Conservation (phyloP, 2,113 vertebrate genomes). For the Ctenomys sociabilis region DNA sequence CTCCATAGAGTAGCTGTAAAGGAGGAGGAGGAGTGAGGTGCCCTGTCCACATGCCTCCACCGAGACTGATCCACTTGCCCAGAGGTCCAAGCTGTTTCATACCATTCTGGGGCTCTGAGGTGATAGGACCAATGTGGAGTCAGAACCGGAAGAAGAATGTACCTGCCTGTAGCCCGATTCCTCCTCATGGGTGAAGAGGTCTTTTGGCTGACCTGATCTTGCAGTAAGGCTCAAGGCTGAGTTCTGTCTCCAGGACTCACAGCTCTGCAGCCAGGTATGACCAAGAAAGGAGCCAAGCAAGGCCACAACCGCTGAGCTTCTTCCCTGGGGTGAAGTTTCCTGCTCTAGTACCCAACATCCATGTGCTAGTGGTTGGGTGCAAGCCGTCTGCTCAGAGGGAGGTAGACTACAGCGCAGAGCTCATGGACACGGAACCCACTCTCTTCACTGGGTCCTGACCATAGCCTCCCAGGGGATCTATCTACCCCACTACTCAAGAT, state of each 20-base stretch:
- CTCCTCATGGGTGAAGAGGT: background rate
- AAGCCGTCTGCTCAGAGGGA: fast-evolving
- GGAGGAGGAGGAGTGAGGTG: background rate
- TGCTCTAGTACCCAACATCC: no score
- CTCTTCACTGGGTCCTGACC: background rate
- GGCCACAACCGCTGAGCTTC: fast-evolving
- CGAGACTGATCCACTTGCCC: no score
- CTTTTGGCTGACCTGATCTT: no score
- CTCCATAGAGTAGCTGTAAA: fast-evolving
- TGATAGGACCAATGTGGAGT: fast-evolving
- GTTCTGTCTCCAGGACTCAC: background rate
- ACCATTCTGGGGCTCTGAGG: no score
- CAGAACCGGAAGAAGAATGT: background rate
- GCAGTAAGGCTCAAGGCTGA: fast-evolving
- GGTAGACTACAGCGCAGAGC: no score
- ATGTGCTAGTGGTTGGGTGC: background rate
- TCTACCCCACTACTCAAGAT: background rate
- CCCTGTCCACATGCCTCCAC: no score
- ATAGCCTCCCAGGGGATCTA: background rate
- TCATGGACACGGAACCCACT: background rate
- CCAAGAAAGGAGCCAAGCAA: background rate
- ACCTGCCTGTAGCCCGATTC: no score
- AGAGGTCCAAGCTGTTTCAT: no score
- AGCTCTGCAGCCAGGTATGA: no score
- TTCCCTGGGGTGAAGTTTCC: no score